phyloP scores from a whole-genome alignment of 2,113 vertebrate species.

The Thunnus thynnus region DNA sequence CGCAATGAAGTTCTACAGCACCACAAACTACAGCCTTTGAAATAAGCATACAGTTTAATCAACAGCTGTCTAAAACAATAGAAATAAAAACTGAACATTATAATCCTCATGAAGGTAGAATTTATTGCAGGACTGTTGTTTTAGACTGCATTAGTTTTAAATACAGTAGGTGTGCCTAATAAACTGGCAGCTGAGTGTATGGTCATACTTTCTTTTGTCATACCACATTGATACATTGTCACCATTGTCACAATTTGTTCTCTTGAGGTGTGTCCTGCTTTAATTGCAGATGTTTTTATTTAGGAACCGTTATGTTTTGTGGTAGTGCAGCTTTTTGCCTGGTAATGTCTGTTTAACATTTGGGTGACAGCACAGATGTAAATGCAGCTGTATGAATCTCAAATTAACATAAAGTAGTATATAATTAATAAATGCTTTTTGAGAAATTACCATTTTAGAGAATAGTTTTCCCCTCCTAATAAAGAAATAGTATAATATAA shows the following conservation, averaged over 20 bases:
- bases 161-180: not conserved
- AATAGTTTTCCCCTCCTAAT: too few relatives aligned
- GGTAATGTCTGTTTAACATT: not conserved
- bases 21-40: conserved; percentile 1
- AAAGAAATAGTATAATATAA: too few relatives aligned
- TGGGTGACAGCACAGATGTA: not conserved
- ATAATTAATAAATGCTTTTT: too few relatives aligned
- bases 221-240: not conserved
- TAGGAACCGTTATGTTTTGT: too few relatives aligned
- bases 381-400: not conserved
- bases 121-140: not conserved
- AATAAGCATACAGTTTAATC: not conserved
- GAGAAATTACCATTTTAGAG: too few relatives aligned
- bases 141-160: not conserved
- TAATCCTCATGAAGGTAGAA: not conserved
- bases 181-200: not conserved
- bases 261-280: not conserved
- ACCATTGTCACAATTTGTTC: not conserved
- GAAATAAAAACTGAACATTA: not conserved
- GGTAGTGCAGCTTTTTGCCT: too few relatives aligned
- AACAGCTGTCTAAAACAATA: not conserved
- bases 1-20: not conserved
- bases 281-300: conserved; percentile 2
- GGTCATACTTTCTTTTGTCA: not conserved
- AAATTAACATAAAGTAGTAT: not conserved